Conservation (phyloP, 2,888 invertebrate species). For the Aspidiotus destructor region DNA sequence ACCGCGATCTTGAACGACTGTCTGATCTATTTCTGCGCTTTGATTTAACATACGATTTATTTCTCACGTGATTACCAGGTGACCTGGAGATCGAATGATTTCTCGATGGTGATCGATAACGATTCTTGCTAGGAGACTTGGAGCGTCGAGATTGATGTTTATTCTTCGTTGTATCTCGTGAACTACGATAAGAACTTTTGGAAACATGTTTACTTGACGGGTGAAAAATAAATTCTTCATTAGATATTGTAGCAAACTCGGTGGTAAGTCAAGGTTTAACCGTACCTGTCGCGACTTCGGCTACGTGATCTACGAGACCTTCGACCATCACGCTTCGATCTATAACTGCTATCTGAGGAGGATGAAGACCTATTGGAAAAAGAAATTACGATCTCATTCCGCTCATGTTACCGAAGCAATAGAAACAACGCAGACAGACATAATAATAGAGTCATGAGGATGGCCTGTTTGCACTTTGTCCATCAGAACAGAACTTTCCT, state of each 20-base stretch:
- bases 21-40: conserved; percentile 17
- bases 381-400: conserved; percentile 7
- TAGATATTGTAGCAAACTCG: neutral
- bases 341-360: conserved; percentile 14
- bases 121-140: conserved; percentile 11
- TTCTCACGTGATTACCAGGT: conserved; percentile 8
- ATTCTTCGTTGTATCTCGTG: conserved; percentile 10
- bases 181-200: neutral
- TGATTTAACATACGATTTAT: conserved; percentile 18
- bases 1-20: conserved; percentile 17
- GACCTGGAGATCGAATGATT: conserved; percentile 16
- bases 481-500: conserved; percentile 11
- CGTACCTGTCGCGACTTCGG: conserved; percentile 19
- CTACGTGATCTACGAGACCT: conserved; percentile 18
- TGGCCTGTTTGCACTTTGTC: neutral
- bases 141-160: conserved; percentile 12
- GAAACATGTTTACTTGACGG: too few species aligned
- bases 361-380: conserved; percentile 10
- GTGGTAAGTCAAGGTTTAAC: neutral
- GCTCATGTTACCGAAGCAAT: neutral
- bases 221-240: too few species aligned
- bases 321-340: conserved; percentile 1
- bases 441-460: neutral
- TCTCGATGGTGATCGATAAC: conserved; percentile 14
- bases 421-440: neutral